These are phyloP conservation scores for Aldrovandia affinis DNA, from an alignment of 2,797 vertebrate species.

Conservation along the genomic window DNA sequence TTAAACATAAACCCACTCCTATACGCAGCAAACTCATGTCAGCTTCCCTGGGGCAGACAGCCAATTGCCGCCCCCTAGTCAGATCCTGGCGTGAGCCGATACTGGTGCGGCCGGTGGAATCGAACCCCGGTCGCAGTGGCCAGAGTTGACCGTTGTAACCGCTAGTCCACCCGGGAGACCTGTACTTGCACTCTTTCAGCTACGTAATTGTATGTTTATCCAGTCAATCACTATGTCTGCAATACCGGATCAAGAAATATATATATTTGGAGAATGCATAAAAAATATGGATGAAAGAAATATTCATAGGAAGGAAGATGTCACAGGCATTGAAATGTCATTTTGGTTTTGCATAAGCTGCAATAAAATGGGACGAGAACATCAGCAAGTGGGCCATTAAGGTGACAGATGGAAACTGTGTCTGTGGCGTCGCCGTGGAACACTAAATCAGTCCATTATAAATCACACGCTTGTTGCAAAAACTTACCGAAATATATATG, in stretches of 20 bases:
- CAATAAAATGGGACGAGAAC: not conserved
- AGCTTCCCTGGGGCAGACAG: too few relatives aligned
- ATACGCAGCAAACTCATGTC: too few relatives aligned
- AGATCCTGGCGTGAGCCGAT: too few relatives aligned
- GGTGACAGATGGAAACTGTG: constrained; percentile 67
- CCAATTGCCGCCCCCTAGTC: too few relatives aligned
- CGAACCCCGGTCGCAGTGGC: too few relatives aligned
- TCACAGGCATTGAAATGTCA: not conserved
- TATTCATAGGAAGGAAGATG: not conserved
- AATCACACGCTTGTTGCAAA: constrained; percentile 44
- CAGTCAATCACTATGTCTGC: not conserved
- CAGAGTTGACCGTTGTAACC: too few relatives aligned
- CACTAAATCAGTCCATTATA: constrained; percentile 61
- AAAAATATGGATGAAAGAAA: not conserved
- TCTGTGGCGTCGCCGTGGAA: constrained; percentile 59
- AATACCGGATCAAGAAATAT: not conserved
- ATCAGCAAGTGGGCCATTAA: constrained; percentile 56
- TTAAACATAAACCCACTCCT: too few relatives aligned
- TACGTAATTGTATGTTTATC: not conserved
- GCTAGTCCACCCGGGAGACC: not conserved
- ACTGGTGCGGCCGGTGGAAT: too few relatives aligned
- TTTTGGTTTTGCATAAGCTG: not conserved
- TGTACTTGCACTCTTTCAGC: not conserved
- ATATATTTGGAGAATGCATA: not conserved
- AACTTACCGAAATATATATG: not conserved